Conservation (phyloP, 2,888 invertebrate genomes). For the Nematopogon swammerdamellus region DNA sequence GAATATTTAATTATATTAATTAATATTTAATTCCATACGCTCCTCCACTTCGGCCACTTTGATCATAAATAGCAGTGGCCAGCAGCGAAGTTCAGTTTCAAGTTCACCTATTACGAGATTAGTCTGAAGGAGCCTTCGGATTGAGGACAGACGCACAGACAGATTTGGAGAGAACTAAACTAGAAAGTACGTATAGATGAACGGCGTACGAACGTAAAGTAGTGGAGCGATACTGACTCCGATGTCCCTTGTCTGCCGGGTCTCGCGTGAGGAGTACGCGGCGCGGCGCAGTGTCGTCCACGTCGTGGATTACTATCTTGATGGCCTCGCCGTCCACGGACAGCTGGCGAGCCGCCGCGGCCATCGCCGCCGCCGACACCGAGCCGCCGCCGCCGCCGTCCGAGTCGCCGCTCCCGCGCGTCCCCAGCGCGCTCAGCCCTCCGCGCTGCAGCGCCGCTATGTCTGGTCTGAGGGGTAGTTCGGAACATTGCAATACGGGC, state of each 20-base stretch:
- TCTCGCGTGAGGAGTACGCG: conserved; percentile 73
- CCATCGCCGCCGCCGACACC: conserved; percentile 50
- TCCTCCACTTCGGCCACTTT: too few relatives aligned
- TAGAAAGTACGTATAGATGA: not conserved
- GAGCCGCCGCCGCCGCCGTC: conserved; percentile 30
- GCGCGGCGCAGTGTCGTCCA: conserved; percentile 75
- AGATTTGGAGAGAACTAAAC: too few relatives aligned
- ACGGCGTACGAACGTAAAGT: not conserved
- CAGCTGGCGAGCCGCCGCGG: conserved; percentile 72
- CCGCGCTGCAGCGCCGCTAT: conserved; percentile 65
- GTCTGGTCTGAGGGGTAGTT: conserved; percentile 66
- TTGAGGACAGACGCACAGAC: too few relatives aligned
- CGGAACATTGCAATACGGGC: too few relatives aligned
- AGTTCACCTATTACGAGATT: too few relatives aligned
- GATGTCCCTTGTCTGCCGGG: conserved; percentile 79
- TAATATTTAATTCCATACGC: too few relatives aligned
- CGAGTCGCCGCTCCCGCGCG: conserved; percentile 35
- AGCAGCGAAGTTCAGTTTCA: too few relatives aligned
- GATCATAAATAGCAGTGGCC: too few relatives aligned
- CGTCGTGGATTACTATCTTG: conserved; percentile 90
- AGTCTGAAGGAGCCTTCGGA: too few relatives aligned
- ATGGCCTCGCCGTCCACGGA: conserved; percentile 90
- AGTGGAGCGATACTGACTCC: conserved; percentile 62
- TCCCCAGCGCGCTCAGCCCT: conserved; percentile 40
- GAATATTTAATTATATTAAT: too few relatives aligned